phyloP scores from a whole-genome alignment of 92 coral and sea anemone species.

The Diadumene lineata region DNA sequence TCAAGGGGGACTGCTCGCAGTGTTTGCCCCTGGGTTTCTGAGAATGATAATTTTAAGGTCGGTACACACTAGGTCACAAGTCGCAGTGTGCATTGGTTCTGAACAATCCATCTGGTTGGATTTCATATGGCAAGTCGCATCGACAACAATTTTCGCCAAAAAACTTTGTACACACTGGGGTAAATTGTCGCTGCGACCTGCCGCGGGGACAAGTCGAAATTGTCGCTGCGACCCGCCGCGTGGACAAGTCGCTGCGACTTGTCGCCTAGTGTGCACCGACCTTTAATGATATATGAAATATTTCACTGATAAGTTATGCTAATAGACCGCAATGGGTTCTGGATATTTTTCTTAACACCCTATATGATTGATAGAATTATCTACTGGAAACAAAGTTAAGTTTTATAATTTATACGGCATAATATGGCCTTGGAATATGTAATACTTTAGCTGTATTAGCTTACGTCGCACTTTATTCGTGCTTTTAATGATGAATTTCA shows the following conservation, averaged over 20 bases:
- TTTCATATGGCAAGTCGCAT: no score
- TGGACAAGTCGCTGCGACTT: background rate
- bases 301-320: background rate
- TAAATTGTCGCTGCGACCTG: no score
- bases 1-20: no score
- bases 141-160: no score
- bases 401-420: background rate
- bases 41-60: no score
- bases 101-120: no score
- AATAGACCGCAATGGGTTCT: background rate
- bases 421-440: background rate
- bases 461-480: background rate
- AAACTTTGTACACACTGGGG: no score
- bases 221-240: background rate
- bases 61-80: no score
- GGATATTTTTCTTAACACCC: background rate
- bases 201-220: no score
- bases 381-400: background rate
- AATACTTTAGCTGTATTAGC: background rate
- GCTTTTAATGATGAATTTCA: background rate
- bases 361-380: background rate
- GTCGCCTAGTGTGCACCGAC: background rate
- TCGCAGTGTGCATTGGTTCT: no score
- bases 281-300: background rate
- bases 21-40: no score